Evolutionary conservation across 2,113 vertebrate species (phyloP), one percentile per base, ranked within the genome.

Genomic region (Ramphastos sulfuratus): DNA sequence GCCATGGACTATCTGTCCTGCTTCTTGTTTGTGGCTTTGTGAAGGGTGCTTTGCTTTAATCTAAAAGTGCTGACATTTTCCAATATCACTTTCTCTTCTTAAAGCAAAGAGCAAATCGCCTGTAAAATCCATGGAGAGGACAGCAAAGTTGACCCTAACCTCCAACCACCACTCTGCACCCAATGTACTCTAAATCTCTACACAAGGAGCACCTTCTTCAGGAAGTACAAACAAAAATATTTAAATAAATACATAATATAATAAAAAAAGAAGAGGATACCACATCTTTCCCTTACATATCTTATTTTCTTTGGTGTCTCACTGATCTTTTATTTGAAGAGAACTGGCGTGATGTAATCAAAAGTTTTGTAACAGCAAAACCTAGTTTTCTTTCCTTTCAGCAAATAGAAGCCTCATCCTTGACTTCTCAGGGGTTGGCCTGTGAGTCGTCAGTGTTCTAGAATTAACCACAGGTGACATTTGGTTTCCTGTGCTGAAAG

Each of bases 21-120:
- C 98, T 99, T 94, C 98, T 99, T 98, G 97, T 97, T 88, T 98
- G 98, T 96, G 98, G 98, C 97, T 97, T 98, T 98, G 97, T 98
- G 98, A 98, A 98, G 98, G 98, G 98, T 98, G 98, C 98, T 97
- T 98, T 99, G 98, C 98, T 99, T 98, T 99, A 99, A 98, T 98
- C 97, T 97, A 98, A 98, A 97, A 98, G 98, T 98, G 98, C 98
- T 98, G 98, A 97, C 97, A 97, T 98, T 98, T 98, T 98, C 98
- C 97, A 97, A 98, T 98, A 98, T 98, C 98, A 98, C 98, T 98
- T 98, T 98, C 98, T 98, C 98, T 98, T 98, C 98, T 98, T 98
- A 97, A 98, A 98, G 98, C 97, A 98, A 99, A 98, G 96, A 98
- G 97, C 98, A 98, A 98, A 98, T 98, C 97, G 98, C 98, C 98